Evolutionary conservation across 2,797 vertebrate genomes (phyloP).

Genomic region (Bradypodion pumilum): DNA sequence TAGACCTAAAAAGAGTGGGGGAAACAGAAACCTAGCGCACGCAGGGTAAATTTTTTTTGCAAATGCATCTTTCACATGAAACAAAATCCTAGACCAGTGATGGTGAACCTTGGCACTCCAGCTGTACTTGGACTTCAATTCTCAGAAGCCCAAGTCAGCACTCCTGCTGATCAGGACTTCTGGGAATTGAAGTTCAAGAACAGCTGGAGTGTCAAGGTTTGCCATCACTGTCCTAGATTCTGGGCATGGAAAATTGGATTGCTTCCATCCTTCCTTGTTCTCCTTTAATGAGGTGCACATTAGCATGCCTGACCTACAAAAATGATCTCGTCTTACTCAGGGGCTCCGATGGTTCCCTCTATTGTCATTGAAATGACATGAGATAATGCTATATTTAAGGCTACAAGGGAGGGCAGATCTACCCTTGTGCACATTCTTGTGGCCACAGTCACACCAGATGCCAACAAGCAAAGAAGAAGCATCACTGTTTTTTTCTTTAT

Average conservation of each 20-base stretch:
- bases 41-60: neutral
- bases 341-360: conserved; percentile 52
- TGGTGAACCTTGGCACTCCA: too few species aligned
- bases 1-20: too few species aligned
- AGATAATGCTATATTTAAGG: conserved; percentile 77
- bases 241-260: neutral
- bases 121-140: too few species aligned
- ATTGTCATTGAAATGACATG: conserved; percentile 71
- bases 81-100: rapidly evolving
- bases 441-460: conserved; percentile 58
- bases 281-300: neutral
- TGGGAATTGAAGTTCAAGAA: too few species aligned
- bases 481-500: conserved; percentile 52
- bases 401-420: conserved; percentile 61
- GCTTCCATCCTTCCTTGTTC: neutral
- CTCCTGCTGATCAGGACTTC: too few species aligned
- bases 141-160: too few species aligned
- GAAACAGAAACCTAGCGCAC: neutral
- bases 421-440: conserved; percentile 73
- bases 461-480: conserved; percentile 39
- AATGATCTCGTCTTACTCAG: neutral
- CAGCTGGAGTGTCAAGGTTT: too few species aligned
- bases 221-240: rapidly evolving
- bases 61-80: neutral
- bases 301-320: neutral